These are phyloP conservation scores for Drosophila paranaensis DNA, from an alignment of 2,888 invertebrate genomes.

Conservation along the genomic window DNA sequence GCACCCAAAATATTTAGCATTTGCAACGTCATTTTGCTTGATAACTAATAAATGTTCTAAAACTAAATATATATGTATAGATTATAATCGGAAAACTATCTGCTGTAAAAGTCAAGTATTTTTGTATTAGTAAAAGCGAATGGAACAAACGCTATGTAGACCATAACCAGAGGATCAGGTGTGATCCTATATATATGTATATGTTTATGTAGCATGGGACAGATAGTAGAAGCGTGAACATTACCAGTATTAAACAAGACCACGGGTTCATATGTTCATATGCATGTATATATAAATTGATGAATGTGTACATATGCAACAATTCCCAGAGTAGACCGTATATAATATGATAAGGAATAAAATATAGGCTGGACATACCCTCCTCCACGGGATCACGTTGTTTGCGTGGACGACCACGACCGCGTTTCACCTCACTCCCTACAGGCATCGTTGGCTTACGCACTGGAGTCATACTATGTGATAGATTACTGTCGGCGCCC, in stretches of 20 bases:
- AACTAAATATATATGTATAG: background rate
- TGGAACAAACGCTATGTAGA: slow-evolving; percentile 32
- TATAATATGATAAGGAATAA: background rate
- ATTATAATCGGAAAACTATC: background rate
- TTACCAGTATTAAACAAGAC: slow-evolving; percentile 31
- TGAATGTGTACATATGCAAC: slow-evolving; percentile 30
- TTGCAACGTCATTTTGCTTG: background rate
- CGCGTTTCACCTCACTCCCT: slow-evolving; percentile 83
- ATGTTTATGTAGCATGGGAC: slow-evolving; percentile 11
- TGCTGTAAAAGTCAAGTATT: background rate
- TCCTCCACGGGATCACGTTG: slow-evolving; percentile 84
- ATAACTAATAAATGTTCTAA: background rate
- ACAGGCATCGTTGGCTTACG: slow-evolving; percentile 63
- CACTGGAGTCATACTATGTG: slow-evolving; percentile 34
- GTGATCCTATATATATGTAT: slow-evolving; percentile 4
- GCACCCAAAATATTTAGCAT: background rate
- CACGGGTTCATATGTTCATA: slow-evolving; percentile 21
- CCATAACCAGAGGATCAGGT: slow-evolving; percentile 56
- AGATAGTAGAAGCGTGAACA: slow-evolving; percentile 23
- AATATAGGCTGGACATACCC: slow-evolving; percentile 72
- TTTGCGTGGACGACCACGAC: slow-evolving; percentile 85
- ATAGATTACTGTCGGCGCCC: slow-evolving; percentile 61
- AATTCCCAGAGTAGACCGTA: slow-evolving; percentile 25
- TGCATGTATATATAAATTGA: slow-evolving; percentile 16
- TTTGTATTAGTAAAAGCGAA: slow-evolving; percentile 65